Base-by-base conservation (phyloP, 2,113 vertebrate genomes). In the Albula goreensis region DNA sequence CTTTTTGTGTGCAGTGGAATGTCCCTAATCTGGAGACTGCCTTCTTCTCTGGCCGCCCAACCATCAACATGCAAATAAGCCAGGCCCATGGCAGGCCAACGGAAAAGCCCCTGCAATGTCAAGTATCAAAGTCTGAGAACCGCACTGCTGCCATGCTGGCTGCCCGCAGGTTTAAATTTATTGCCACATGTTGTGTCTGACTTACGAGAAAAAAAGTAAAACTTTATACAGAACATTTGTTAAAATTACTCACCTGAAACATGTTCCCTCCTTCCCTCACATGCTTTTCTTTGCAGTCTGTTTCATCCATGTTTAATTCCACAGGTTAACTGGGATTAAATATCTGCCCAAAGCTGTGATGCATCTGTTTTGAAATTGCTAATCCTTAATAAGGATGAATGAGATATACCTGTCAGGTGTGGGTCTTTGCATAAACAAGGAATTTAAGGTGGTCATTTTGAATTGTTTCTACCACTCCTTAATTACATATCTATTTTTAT, bases 1-100 rank as follows among this genome's bases (percentile, higher is more conserved):
- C 96, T 96, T 96, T 97, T 97, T 95, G 96, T 96, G 96, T 96
- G 96, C 96, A 97, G 94, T 50, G 94, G 95, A 94, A 97, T 96
- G 96, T 96, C 91, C 93, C 94, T 97, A 97, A 97, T 97, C 96
- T 95, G 80, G 50, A 22, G 80, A 50, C 80, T n/a, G 79, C 49
- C 79, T 81, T 17, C 50, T 50, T 52, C 17, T 81, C 50, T 6
- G 50, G 13, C 80, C 12, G 95, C 93, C 88, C 57, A 13, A 79
- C 86, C 91, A 94, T 95, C 94, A 91, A 93, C 95, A 96, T 97
- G 96, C 95, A 96, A 96, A 97, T 96, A 93, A 95, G 93, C 50
- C 12, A 9, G 19, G 17, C 17, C 50, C 22, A 19, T 11, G 50
- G 13, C 80, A 5, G 50, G 50, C 31, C 50, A 50, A 3, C 11